phyloP scores from a whole-genome alignment of 2,888 invertebrate genomes.

The Elegia similella region DNA sequence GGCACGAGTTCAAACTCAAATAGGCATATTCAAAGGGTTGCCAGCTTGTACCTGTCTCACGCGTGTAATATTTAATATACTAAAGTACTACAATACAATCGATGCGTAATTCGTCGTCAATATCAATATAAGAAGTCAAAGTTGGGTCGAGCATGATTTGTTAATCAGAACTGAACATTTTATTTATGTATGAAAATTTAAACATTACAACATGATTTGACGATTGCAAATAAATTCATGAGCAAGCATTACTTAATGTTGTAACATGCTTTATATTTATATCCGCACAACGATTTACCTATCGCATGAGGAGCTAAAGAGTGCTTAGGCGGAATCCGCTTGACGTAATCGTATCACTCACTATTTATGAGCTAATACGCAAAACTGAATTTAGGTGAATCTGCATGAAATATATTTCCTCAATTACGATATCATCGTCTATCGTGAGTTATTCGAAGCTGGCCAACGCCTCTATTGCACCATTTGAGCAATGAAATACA shows the following conservation, averaged over 20 bases:
- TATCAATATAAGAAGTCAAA: not conserved
- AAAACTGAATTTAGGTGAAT: not conserved
- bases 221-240: not conserved
- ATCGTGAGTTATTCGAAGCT: not conserved
- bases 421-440: too few relatives aligned
- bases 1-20: too few relatives aligned
- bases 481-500: not conserved
- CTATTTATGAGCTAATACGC: not conserved
- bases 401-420: not conserved
- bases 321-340: not conserved
- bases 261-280: not conserved
- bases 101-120: too few relatives aligned
- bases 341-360: not conserved
- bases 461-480: conserved; percentile 6
- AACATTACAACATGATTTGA: too few relatives aligned
- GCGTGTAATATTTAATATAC: too few relatives aligned
- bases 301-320: not conserved
- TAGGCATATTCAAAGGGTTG: too few relatives aligned
- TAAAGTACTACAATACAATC: too few relatives aligned
- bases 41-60: too few relatives aligned
- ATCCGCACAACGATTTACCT: not conserved
- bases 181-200: too few relatives aligned
- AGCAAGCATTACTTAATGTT: not conserved
- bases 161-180: not conserved
- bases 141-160: not conserved